Evolutionary conservation across 1,140 invertebrate species (phyloP).

Genomic region (Cydia splendana): DNA sequence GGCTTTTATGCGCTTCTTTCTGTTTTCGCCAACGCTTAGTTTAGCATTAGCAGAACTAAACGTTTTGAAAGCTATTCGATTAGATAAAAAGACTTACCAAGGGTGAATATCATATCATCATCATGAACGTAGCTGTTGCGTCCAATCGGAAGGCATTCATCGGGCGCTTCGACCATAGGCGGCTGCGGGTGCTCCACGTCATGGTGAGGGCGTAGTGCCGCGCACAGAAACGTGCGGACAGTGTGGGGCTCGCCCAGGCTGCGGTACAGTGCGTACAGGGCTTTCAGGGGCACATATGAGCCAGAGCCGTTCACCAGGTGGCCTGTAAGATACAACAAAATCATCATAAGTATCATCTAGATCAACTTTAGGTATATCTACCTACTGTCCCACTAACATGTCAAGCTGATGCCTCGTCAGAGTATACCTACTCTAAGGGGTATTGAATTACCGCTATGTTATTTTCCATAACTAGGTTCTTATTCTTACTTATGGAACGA

Average conservation of each 20-base stretch:
- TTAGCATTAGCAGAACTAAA: neutral
- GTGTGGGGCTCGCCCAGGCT: constrained; percentile 76
- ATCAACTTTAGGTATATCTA: neutral
- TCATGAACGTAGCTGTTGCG: constrained; percentile 63
- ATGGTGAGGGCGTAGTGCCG: constrained; percentile 51
- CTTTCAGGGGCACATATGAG: constrained; percentile 73
- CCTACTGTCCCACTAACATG: neutral
- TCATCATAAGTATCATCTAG: neutral
- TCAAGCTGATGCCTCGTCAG: too few relatives aligned
- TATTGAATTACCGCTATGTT: too few relatives aligned
- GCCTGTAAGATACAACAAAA: constrained; percentile 54
- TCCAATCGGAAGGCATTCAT: constrained; percentile 46
- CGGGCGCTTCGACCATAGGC: constrained; percentile 41
- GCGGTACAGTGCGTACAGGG: constrained; percentile 75
- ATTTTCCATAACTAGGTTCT: too few relatives aligned
- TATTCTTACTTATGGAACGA: too few relatives aligned
- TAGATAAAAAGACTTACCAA: constrained; percentile 40
- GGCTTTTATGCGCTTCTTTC: too few relatives aligned
- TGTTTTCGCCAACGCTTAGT: too few relatives aligned
- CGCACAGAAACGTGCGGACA: constrained; percentile 67
- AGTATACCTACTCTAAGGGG: too few relatives aligned
- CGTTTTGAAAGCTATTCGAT: neutral
- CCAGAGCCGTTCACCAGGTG: constrained; percentile 63
- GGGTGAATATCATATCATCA: constrained; percentile 59
- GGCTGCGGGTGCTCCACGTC: constrained; percentile 38